Evolutionary conservation across 2,888 invertebrate species (phyloP), one percentile per base, ranked within the genome.

Genomic region (Drosophila nigricruria): DNA sequence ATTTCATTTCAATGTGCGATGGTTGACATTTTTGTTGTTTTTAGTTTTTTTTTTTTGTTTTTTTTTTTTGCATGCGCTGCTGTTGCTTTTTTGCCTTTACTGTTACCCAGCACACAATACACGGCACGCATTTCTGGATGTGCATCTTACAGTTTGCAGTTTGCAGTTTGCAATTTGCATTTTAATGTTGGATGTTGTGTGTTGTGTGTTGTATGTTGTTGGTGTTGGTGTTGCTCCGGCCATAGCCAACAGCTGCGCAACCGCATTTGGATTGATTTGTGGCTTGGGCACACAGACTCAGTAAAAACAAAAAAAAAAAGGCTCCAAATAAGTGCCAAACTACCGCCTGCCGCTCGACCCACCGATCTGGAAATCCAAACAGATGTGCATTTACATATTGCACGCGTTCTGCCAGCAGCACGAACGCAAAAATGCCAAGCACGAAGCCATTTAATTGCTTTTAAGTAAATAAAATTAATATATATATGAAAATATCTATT

Each of bases 261-360:
- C 92, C 92, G 83, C 92, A 92, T 89, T 90, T 87, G 88, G 92
- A 92, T 92, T 92, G 92, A 92, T 91, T 92, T 92, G 92, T 86
- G 92, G 92, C 91, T 90, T 82, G 78, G 47, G 53, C 49, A 52
- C 27, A 34, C 53, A 71, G 63, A 56, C 59, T 63, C 54, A 61
- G 57, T 56, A 47, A 47, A 25, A 49, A 18, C 12, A 30, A 30
- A 20, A 20, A 50, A 30, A 30, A 30, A 45, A 27, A 75, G 54
- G 61, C 58, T 27, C 45, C 50, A 59, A 49, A 54, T 45, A 64
- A 69, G 49, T 34, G 57, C 34, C 56, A 14, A 32, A 23, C 27
- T 16, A 20, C 8, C 10, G n/a, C 43, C 20, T 20, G 12, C 43
- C 25, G 32, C 30, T 43, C 47, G 18, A 9, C 16, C 9, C 20